Conservation (phyloP, 2,888 invertebrate genomes). For the Callinectes sapidus region DNA sequence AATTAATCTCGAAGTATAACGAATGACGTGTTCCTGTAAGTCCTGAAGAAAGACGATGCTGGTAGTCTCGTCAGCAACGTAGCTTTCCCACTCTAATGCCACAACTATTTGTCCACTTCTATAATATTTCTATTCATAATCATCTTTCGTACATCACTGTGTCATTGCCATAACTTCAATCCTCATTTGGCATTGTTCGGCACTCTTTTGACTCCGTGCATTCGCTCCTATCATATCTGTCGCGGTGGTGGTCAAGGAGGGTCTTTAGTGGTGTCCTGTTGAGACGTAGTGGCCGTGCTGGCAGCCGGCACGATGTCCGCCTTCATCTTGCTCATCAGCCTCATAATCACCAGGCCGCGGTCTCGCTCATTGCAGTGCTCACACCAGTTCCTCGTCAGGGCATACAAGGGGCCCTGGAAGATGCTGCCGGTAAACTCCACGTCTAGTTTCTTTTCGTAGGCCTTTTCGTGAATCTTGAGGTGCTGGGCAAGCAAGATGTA, state of each 20-base stretch:
- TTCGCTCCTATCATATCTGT: neutral
- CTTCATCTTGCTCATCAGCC: constrained; percentile 59
- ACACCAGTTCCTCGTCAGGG: constrained; percentile 53
- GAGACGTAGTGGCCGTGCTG: neutral
- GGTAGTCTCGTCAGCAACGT: too few relatives aligned
- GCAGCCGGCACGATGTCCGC: constrained; percentile 10
- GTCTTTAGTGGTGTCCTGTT: neutral
- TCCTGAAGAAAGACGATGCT: too few relatives aligned
- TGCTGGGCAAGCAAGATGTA: constrained; percentile 49
- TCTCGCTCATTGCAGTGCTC: constrained; percentile 50
- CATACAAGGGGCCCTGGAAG: constrained; percentile 54
- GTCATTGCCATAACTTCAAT: too few relatives aligned
- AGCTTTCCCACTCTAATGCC: too few relatives aligned
- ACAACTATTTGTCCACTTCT: too few relatives aligned
- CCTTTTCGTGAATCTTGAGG: constrained; percentile 49
- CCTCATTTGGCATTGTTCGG: too few relatives aligned
- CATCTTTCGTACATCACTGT: too few relatives aligned
- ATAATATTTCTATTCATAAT: too few relatives aligned
- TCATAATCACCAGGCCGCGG: constrained; percentile 6
- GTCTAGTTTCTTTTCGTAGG: constrained; percentile 31
- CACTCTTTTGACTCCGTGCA: neutral
- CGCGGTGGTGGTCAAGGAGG: neutral
- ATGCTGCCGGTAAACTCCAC: constrained; percentile 43
- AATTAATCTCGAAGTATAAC: too few relatives aligned
- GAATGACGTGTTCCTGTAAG: too few relatives aligned